These are phyloP conservation scores for Sander lucioperca DNA, from an alignment of 2,113 vertebrate genomes.

Conservation along the genomic window DNA sequence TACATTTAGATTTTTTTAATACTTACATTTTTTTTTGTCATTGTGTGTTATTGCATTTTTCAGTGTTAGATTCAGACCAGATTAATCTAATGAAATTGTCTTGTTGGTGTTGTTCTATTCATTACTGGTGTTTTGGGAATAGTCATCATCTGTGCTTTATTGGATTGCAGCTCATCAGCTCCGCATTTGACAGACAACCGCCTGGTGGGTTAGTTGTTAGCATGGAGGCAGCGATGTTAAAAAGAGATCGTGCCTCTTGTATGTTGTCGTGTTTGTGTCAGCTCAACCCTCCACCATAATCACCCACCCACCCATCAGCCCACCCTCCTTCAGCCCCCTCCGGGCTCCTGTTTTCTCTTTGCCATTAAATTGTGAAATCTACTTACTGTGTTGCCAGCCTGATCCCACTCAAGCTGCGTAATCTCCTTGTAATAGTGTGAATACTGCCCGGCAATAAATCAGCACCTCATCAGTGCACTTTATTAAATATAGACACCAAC, in stretches of 20 bases:
- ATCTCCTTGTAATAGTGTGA: slow-evolving; percentile 89
- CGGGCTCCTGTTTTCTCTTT: slow-evolving; percentile 83
- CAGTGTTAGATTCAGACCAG: slow-evolving; percentile 23
- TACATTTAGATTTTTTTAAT: not conserved
- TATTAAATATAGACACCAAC: slow-evolving; percentile 90
- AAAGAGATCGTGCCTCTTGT: slow-evolving; percentile 74
- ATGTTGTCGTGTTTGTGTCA: slow-evolving; percentile 80
- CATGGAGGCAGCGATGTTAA: slow-evolving; percentile 60
- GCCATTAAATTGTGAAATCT: slow-evolving; percentile 87
- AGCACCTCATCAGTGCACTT: slow-evolving; percentile 87
- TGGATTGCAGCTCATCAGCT: slow-evolving; percentile 71
- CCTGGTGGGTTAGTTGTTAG: slow-evolving; percentile 68
- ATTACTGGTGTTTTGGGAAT: slow-evolving; percentile 67
- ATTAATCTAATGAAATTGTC: slow-evolving; percentile 56
- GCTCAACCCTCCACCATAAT: slow-evolving; percentile 65
- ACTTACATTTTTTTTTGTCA: not conserved
- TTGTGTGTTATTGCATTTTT: slow-evolving; percentile 8
- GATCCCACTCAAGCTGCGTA: slow-evolving; percentile 85
- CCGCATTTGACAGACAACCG: slow-evolving; percentile 63
- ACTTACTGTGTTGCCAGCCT: slow-evolving; percentile 85
- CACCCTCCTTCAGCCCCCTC: slow-evolving; percentile 63
- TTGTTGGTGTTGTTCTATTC: slow-evolving; percentile 64
- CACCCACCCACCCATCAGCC: slow-evolving; percentile 59
- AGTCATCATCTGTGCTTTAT: slow-evolving; percentile 70
- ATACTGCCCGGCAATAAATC: slow-evolving; percentile 87